Conservation (phyloP, 2,888 invertebrate genomes). For the Scaptomyza reducta region DNA sequence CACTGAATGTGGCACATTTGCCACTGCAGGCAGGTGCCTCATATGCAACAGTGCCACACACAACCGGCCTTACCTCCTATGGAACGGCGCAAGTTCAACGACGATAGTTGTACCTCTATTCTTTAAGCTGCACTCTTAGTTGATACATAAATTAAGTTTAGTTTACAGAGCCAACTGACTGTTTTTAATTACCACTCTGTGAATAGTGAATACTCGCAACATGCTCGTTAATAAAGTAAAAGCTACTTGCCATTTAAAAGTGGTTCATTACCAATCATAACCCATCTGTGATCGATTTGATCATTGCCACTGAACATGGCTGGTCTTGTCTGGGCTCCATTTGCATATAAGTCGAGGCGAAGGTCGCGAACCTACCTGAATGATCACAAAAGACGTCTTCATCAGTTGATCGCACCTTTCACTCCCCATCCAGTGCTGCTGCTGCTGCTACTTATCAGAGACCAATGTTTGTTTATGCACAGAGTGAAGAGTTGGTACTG, state of each 20-base stretch:
- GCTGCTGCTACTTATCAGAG: conserved; percentile 23
- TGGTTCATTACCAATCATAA: conserved; percentile 21
- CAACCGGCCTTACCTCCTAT: conserved; percentile 77
- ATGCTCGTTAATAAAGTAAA: conserved; percentile 65
- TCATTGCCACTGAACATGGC: conserved; percentile 32
- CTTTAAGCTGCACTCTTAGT: conserved; percentile 29
- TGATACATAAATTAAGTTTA: conserved; percentile 24
- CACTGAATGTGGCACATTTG: conserved; percentile 75
- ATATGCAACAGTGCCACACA: conserved; percentile 71
- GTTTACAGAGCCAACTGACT: conserved; percentile 34
- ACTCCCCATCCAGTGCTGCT: conserved; percentile 48
- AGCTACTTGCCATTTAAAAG: conserved; percentile 68
- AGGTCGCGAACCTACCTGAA: conserved; percentile 39
- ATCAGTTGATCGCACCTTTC: conserved; percentile 61
- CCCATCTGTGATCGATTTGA: neutral
- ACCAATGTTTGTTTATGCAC: conserved; percentile 30
- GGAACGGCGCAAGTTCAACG: conserved; percentile 79
- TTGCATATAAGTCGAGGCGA: conserved; percentile 54
- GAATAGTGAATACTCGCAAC: conserved; percentile 37
- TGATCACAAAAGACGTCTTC: conserved; percentile 51
- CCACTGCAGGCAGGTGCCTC: conserved; percentile 80
- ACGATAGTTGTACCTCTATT: conserved; percentile 46
- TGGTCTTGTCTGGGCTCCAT: conserved; percentile 36
- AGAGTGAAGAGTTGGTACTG: neutral
- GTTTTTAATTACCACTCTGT: conserved; percentile 26